These are phyloP conservation scores for Candoia aspera DNA, from an alignment of 2,113 vertebrate genomes.

Conservation along the genomic window DNA sequence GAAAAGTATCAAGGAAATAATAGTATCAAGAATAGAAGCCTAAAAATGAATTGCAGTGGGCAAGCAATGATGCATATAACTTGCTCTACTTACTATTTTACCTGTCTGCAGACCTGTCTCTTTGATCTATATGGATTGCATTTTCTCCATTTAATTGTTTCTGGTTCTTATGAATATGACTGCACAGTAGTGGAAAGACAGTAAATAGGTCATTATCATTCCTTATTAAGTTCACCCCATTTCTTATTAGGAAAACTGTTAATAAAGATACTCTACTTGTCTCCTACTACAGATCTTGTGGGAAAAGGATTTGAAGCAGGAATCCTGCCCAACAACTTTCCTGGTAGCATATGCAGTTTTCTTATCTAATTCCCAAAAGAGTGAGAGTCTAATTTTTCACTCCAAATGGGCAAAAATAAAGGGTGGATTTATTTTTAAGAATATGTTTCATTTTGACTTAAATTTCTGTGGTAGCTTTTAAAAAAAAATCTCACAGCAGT, in stretches of 20 bases:
- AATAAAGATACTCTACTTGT: neutral
- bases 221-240: neutral
- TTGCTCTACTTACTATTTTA: neutral
- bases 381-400: neutral
- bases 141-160: neutral
- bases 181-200: neutral
- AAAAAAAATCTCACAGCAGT: neutral
- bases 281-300: neutral
- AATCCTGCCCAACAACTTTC: neutral
- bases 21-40: neutral
- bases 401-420: neutral
- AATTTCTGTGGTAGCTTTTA: neutral
- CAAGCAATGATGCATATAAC: neutral
- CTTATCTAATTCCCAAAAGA: neutral
- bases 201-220: neutral
- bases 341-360: neutral
- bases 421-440: neutral
- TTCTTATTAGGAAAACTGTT: neutral
- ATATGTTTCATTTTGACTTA: neutral
- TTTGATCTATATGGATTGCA: neutral
- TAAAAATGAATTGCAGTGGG: neutral
- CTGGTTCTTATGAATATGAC: neutral
- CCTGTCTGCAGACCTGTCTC: neutral
- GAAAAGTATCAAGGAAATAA: neutral
- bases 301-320: neutral